Evolutionary conservation across 1,140 invertebrate genomes (phyloP).

Genomic region (Drosophila bocki): DNA sequence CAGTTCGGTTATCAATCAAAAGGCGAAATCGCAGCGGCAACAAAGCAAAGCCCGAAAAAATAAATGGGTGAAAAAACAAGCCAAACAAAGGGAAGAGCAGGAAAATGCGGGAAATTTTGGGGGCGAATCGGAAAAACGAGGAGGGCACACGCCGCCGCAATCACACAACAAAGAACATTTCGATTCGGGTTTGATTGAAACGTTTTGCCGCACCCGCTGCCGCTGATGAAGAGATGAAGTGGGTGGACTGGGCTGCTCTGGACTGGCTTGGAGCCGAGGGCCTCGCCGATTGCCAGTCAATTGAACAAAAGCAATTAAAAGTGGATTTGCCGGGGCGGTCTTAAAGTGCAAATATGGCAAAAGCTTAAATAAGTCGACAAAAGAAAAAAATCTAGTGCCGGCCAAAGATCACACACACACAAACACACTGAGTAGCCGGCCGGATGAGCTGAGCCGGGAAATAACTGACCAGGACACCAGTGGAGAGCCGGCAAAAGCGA

Average conservation of each 20-base stretch:
- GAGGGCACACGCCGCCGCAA: conserved; percentile 21
- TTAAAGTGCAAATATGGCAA: conserved; percentile 77
- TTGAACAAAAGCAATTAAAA: conserved; percentile 85
- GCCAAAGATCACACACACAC: conserved; percentile 17
- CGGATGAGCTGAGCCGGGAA: conserved; percentile 15
- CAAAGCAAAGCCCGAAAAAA: conserved; percentile 52
- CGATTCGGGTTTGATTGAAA: conserved; percentile 60
- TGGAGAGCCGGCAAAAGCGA: conserved; percentile 38
- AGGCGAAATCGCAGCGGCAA: conserved; percentile 44
- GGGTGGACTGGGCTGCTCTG: not conserved
- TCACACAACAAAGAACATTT: conserved; percentile 60
- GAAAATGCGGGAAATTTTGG: conserved; percentile 12
- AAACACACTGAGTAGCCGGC: conserved; percentile 2
- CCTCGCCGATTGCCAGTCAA: conserved; percentile 73
- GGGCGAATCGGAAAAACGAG: not conserved
- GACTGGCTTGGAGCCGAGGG: conserved; percentile 10
- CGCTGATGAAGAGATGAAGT: conserved; percentile 45
- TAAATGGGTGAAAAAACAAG: conserved; percentile 30
- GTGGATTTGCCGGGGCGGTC: conserved; percentile 69
- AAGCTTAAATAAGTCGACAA: conserved; percentile 74
- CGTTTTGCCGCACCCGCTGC: conserved; percentile 23
- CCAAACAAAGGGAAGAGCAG: conserved; percentile 24
- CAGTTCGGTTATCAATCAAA: conserved; percentile 76
- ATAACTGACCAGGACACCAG: conserved; percentile 13
- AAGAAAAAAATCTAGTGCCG: conserved; percentile 25